phyloP scores from a whole-genome alignment of 2,797 vertebrate species.

The Notolabrus celidotus region DNA sequence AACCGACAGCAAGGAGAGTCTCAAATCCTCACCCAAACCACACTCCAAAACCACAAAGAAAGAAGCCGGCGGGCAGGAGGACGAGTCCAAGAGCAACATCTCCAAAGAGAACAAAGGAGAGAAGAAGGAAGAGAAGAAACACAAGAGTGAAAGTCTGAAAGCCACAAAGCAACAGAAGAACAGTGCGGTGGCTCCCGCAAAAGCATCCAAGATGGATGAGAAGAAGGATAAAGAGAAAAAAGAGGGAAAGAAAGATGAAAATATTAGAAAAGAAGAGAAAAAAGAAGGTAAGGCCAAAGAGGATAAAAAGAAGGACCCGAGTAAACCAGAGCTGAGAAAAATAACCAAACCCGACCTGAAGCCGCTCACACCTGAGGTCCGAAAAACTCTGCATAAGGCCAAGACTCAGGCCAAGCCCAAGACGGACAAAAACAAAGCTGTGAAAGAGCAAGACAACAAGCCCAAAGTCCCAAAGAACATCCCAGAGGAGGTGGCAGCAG shows the following conservation, averaged over 20 bases:
- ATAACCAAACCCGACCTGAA: conserved; percentile 94
- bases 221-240: conserved; percentile 98
- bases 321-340: conserved; percentile 92
- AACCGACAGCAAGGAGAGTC: conserved; percentile 97
- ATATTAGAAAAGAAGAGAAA: conserved; percentile 92
- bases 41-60: conserved; percentile 88
- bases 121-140: conserved; percentile 88
- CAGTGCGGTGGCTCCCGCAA: conserved; percentile 87
- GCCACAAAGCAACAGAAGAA: conserved; percentile 89
- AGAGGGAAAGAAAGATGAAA: conserved; percentile 90
- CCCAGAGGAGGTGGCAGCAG: conserved; percentile 66
- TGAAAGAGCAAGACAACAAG: conserved; percentile 85
- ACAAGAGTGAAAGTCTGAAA: conserved; percentile 89
- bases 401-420: conserved; percentile 90
- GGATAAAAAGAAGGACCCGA: conserved; percentile 91
- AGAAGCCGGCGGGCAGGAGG: conserved; percentile 88
- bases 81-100: conserved; percentile 87
- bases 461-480: conserved; percentile 73
- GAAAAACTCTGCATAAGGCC: conserved; percentile 95
- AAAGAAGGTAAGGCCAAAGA: conserved; percentile 91
- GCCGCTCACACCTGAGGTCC: conserved; percentile 96
- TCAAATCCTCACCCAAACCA: conserved; percentile 92
- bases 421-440: conserved; percentile 88
- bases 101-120: conserved; percentile 92
- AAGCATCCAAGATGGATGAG: conserved; percentile 93